Base-by-base conservation (phyloP, 2,888 invertebrate species). In the Torymus texanus region DNA sequence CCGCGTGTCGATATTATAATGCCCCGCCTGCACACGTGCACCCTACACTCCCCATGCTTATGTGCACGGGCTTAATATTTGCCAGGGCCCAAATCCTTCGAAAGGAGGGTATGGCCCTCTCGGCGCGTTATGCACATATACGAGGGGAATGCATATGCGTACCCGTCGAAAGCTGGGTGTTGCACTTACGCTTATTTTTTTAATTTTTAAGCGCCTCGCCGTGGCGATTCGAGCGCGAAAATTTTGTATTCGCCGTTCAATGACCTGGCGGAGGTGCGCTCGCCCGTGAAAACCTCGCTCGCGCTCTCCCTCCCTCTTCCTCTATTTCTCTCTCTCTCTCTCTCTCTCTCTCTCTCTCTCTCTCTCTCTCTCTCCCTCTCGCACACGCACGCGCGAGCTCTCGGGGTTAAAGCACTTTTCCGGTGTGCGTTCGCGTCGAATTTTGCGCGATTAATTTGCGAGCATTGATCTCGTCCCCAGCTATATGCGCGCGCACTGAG, bases 401-500 rank as follows among this genome's bases (percentile, higher is more conserved):
- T 58, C 71, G 62, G 68, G 74, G 71, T 80, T 74, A 62, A 63
- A 78, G 55, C 67, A 75, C 75, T 81, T 78, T 78, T 75, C 81
- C 78, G 77, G 63, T 70, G 21, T 29, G 55, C 65, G 29, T 18
- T 8, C 13, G n/a, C 41, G 18, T 29, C 50, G 62, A 41, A 62
- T 59, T 72, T 63, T 16, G 70, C 72, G 51, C 77, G 76, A 81
- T 78, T 81, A 81, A 81, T 78, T 67, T 61, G 72, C 71, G 78
- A 72, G 59, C 75, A 71, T 67, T 78, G 71, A 75, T 71, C 78
- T 73, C 71, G 51, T 11, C 62, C 16, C 41, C 41, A 1, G 41
- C 8, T 41, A 41, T 18, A 18, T 18, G 18, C 18, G 18, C 21
- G 16, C 61, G 12, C 61, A 18, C 61, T 61, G 61, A n/a, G 12